These are phyloP conservation scores for Desoria tigrina DNA, from an alignment of 2,888 invertebrate genomes.

Conservation along the genomic window DNA sequence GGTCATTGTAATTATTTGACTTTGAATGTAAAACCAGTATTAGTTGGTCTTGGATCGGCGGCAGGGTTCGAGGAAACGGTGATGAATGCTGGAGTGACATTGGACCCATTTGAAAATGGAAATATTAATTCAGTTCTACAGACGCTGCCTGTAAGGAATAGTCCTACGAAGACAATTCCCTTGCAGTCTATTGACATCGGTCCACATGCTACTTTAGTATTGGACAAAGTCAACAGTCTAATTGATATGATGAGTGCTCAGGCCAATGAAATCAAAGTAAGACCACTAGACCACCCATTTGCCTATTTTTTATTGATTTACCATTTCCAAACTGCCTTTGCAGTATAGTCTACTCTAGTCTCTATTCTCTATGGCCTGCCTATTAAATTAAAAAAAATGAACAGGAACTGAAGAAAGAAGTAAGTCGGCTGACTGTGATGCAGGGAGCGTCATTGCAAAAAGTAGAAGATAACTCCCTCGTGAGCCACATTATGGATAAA, in stretches of 20 bases:
- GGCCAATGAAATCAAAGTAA: constrained; percentile 48
- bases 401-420: constrained; percentile 50
- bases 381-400: background rate
- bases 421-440: constrained; percentile 31
- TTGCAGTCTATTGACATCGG: background rate
- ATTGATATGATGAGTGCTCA: constrained; percentile 49
- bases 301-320: too few species aligned
- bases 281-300: background rate
- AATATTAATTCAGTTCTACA: constrained; percentile 22
- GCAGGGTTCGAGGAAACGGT: constrained; percentile 20
- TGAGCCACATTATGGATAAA: background rate
- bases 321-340: too few species aligned
- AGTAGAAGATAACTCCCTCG: background rate
- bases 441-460: constrained; percentile 2
- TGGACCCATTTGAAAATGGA: constrained; percentile 33
- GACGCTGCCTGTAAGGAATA: background rate
- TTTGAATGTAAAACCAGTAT: background rate
- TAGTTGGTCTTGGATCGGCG: background rate
- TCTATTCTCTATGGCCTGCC: too few species aligned
- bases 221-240: constrained; percentile 49
- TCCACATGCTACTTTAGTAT: constrained; percentile 38
- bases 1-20: background rate
- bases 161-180: background rate
- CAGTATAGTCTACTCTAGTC: too few species aligned
- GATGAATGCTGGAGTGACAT: constrained; percentile 20